Percentiles rank a stretch among this genome's conserved stretches.
Evolutionary conservation across 2,888 invertebrate genomes (phyloP).

Genomic region (Saturnia japonica): DNA sequence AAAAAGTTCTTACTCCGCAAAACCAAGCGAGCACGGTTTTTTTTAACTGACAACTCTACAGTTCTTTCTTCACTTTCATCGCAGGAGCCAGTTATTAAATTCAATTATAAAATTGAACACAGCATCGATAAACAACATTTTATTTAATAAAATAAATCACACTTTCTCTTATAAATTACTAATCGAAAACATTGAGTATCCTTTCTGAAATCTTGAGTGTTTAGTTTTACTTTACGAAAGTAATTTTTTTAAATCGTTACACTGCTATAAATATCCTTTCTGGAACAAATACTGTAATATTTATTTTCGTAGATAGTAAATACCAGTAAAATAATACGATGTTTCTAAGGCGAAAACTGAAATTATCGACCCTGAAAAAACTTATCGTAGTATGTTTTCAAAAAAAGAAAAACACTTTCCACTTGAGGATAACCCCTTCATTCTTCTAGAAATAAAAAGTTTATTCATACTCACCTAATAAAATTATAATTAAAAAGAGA

Average conservation of each 20-base stretch:
- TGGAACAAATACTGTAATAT: too few species aligned
- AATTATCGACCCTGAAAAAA: too few species aligned
- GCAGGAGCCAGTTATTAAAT: conserved; percentile 13
- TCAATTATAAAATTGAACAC: not conserved
- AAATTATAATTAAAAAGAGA: too few species aligned
- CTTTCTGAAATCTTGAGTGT: conserved; percentile 36
- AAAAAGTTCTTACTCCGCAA: not conserved
- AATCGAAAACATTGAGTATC: conserved; percentile 40
- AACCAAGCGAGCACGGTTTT: not conserved
- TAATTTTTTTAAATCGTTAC: not conserved
- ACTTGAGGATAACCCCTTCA: too few species aligned
- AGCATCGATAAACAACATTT: conserved; percentile 3
- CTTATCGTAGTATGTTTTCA: too few species aligned
- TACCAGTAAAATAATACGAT: too few species aligned
- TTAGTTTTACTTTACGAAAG: not conserved
- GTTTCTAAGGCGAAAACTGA: too few species aligned
- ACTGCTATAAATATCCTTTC: too few species aligned
- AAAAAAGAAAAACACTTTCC: too few species aligned
- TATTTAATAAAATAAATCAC: conserved; percentile 21
- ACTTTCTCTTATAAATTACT: conserved; percentile 60
- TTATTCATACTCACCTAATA: too few species aligned
- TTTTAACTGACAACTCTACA: conserved; percentile 7
- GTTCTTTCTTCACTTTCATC: conserved; percentile 20
- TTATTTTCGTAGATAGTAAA: too few species aligned
- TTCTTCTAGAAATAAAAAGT: too few species aligned